Evolutionary conservation across 2,113 vertebrate species (phyloP).

Genomic region (Dasyornis broadbenti): DNA sequence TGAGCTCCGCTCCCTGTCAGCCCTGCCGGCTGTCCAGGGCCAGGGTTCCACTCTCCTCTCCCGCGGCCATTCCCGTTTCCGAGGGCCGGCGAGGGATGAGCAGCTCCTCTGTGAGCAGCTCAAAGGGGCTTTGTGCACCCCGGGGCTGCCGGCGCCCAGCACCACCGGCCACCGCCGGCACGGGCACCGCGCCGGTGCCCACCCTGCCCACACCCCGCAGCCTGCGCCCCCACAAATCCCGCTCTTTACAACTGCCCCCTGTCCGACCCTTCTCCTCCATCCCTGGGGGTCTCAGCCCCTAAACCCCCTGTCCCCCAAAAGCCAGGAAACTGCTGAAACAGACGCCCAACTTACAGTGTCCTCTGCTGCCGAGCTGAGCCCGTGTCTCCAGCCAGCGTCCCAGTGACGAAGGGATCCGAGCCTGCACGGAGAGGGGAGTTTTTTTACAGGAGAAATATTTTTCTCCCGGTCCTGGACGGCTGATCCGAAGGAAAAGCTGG

Average conservation of each 20-base stretch:
- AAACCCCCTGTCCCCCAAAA: neutral
- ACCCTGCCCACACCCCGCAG: neutral
- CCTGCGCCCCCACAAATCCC: neutral
- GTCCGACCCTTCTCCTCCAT: neutral
- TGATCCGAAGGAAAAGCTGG: slow-evolving; percentile 1
- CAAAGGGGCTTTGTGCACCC: slow-evolving; percentile 60
- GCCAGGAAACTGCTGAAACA: neutral
- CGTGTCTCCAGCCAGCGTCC: neutral
- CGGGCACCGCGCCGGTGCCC: neutral
- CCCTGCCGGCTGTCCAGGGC: too few species aligned
- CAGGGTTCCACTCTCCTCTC: neutral
- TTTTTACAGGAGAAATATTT: slow-evolving; percentile 32
- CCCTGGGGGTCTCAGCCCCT: neutral
- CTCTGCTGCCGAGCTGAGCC: neutral
- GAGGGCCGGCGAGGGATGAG: neutral
- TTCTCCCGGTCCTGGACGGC: neutral
- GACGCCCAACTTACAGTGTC: slow-evolving; percentile 12
- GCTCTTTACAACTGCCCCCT: neutral
- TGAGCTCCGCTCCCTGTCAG: rapidly evolving
- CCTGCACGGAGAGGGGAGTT: neutral
- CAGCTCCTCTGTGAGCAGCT: slow-evolving; percentile 15
- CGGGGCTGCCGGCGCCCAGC: slow-evolving; percentile 4
- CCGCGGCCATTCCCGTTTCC: neutral
- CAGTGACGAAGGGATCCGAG: neutral
- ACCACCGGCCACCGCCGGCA: neutral